Conservation (phyloP, 1,140 invertebrate genomes). For the Hylyphantes graminicola region DNA sequence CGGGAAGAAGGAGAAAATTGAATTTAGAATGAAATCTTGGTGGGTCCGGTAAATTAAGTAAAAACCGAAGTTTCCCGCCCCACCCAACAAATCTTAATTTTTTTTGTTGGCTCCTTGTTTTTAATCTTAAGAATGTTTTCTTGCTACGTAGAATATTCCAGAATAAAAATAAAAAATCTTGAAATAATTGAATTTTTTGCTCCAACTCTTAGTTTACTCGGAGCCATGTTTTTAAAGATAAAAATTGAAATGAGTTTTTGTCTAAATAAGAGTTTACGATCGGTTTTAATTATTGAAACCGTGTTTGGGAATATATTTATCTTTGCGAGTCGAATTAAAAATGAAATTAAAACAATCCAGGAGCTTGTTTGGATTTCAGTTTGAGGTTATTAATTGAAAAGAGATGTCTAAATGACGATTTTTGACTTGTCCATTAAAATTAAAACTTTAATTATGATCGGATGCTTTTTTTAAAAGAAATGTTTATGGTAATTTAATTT, state of each 20-base stretch:
- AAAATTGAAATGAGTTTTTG: conserved; percentile 32
- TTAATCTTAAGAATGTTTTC: conserved; percentile 45
- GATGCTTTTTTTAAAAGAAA: too few species aligned
- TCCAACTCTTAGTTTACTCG: neutral
- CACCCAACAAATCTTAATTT: neutral
- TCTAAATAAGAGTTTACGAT: conserved; percentile 50
- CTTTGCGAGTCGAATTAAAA: conserved; percentile 3
- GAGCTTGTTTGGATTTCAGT: conserved; percentile 28
- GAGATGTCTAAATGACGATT: conserved; percentile 18
- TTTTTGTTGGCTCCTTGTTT: conserved; percentile 37
- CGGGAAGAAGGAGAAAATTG: conserved; percentile 49
- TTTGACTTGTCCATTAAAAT: conserved; percentile 18
- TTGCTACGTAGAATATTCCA: neutral
- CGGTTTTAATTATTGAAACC: conserved; percentile 45
- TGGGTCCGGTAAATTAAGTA: conserved; percentile 58
- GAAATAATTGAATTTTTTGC: neutral
- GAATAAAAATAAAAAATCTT: neutral
- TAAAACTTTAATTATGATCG: conserved; percentile 7
- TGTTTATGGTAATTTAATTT: too few species aligned
- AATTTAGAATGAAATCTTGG: conserved; percentile 60
- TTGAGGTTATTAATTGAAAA: conserved; percentile 36
- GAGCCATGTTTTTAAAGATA: neutral
- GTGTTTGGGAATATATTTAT: conserved; percentile 29
- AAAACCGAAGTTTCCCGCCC: conserved; percentile 20
- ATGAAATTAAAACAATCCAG: conserved; percentile 35